Conservation (phyloP, 2,113 vertebrate species). For the Syrrhaptes paradoxus region DNA sequence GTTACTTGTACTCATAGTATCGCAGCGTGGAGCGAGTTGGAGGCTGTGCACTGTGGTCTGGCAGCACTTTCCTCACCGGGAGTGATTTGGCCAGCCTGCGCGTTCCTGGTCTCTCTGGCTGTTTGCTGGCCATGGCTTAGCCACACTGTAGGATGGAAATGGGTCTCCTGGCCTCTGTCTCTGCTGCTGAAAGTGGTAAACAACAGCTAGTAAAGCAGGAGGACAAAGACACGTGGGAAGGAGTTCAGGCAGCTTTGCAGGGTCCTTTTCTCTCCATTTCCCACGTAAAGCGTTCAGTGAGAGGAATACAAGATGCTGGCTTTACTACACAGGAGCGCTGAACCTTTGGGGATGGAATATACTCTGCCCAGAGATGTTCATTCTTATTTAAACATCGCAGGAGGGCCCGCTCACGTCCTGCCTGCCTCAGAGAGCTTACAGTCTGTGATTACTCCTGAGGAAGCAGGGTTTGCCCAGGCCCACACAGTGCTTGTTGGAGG, state of each 20-base stretch:
- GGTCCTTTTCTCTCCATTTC: not conserved
- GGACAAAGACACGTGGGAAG: not conserved
- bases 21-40: not conserved
- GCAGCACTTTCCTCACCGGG: not conserved
- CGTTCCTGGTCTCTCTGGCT: not conserved
- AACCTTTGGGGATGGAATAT: not conserved
- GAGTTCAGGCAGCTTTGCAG: not conserved
- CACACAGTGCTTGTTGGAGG: not conserved
- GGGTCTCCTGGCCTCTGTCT: not conserved
- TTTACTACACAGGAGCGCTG: not conserved
- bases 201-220: not conserved
- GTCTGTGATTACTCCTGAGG: not conserved
- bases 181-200: not conserved
- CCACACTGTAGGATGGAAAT: not conserved
- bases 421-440: not conserved
- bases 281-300: not conserved
- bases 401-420: not conserved
- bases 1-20: fast-evolving
- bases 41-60: not conserved
- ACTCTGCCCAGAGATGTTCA: not conserved
- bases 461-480: not conserved
- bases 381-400: not conserved
- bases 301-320: not conserved
- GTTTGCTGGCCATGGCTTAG: not conserved
- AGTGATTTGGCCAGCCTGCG: not conserved